Percentiles rank a stretch among this genome's conserved stretches.
Evolutionary conservation across 2,888 invertebrate genomes (phyloP).

Genomic region (Philaethria dido): DNA sequence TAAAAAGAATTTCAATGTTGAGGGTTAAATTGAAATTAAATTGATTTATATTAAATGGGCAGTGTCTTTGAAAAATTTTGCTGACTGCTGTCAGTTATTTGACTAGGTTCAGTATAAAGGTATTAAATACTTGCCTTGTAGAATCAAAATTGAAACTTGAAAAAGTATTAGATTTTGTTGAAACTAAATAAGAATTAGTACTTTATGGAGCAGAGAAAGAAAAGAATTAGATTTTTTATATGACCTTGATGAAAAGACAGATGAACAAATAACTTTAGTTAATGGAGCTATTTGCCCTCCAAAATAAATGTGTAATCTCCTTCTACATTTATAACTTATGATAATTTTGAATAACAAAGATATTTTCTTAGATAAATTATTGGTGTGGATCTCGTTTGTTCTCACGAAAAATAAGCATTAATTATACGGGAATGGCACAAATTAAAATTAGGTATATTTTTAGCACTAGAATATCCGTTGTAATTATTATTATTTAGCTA

Average conservation of each 20-base stretch:
- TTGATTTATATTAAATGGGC: background rate
- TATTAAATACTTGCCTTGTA: background rate
- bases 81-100: background rate
- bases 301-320: background rate
- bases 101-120: too few relatives aligned
- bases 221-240: too few relatives aligned
- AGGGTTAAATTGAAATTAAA: background rate
- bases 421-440: background rate
- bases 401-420: background rate
- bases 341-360: background rate
- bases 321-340: background rate
- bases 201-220: too few relatives aligned
- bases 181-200: too few relatives aligned
- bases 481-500: too few relatives aligned
- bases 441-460: too few relatives aligned
- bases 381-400: background rate
- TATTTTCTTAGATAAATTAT: too few relatives aligned
- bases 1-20: slow-evolving; percentile 7
- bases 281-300: background rate
- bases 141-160: too few relatives aligned
- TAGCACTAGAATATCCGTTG: too few relatives aligned
- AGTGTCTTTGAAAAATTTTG: background rate
- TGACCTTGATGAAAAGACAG: too few relatives aligned
- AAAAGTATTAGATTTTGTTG: too few relatives aligned
- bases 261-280: too few relatives aligned